phyloP scores from a whole-genome alignment of 2,113 vertebrate species.

The Tretioscincus oriximinensis region DNA sequence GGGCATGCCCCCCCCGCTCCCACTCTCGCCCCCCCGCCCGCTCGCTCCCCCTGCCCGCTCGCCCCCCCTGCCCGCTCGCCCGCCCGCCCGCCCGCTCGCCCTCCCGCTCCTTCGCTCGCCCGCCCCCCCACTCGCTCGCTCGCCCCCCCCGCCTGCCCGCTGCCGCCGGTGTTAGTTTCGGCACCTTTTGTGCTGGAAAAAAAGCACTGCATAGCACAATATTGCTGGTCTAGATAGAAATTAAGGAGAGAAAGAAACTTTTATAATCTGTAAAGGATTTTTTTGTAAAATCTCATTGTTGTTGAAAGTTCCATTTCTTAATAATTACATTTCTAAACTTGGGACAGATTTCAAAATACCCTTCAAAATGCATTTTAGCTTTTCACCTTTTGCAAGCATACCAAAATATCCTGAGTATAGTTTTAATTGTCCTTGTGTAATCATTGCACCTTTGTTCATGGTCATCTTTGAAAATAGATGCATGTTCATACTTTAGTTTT shows the following conservation, averaged over 20 bases:
- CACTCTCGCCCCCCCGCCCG: too few relatives aligned
- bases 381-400: neutral
- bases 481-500: neutral
- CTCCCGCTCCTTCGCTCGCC: too few relatives aligned
- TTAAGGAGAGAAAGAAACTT: neutral
- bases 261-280: neutral
- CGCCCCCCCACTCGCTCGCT: too few relatives aligned
- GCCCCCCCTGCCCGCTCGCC: too few relatives aligned
- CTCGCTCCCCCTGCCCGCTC: too few relatives aligned
- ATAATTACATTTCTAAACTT: neutral
- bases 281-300: neutral
- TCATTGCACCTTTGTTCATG: neutral
- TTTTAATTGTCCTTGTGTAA: neutral
- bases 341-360: neutral
- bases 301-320: neutral
- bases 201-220: too few relatives aligned
- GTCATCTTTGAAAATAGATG: neutral
- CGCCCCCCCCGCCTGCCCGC: too few relatives aligned
- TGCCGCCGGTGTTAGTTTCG: too few relatives aligned
- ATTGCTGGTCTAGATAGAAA: neutral
- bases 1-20: too few relatives aligned
- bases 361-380: neutral
- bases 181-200: too few relatives aligned
- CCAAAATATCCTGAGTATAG: neutral
- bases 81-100: too few relatives aligned